Evolutionary conservation across 2,113 vertebrate genomes (phyloP).

Genomic region (Diadophis punctatus): DNA sequence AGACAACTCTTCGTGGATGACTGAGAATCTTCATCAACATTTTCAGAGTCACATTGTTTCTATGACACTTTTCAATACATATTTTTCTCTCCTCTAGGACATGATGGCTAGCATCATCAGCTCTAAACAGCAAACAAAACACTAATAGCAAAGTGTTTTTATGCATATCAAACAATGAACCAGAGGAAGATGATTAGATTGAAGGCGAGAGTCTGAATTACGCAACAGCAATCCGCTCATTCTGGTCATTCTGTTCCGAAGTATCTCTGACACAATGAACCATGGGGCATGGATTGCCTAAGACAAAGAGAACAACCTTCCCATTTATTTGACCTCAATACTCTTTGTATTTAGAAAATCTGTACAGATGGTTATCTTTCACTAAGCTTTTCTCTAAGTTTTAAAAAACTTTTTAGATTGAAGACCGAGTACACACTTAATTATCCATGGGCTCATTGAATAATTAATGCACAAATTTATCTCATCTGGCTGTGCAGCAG

Average conservation of each 20-base stretch:
- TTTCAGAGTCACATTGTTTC: neutral
- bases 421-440: neutral
- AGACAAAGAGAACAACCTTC: neutral
- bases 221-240: neutral
- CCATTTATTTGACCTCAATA: neutral
- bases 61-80: neutral
- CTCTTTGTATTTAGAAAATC: neutral
- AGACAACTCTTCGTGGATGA: neutral
- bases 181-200: neutral
- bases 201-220: neutral
- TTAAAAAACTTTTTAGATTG: neutral
- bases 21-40: neutral
- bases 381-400: neutral
- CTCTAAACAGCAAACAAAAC: neutral
- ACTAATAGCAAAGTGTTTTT: neutral
- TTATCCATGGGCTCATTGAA: neutral
- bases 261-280: neutral
- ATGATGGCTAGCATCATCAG: neutral
- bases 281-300: neutral
- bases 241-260: neutral
- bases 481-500: neutral
- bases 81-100: neutral
- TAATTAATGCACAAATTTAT: neutral
- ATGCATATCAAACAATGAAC: neutral
- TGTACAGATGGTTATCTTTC: neutral